These are phyloP conservation scores for Catharus bicknelli DNA, from an alignment of 2,113 vertebrate genomes.

Conservation along the genomic window DNA sequence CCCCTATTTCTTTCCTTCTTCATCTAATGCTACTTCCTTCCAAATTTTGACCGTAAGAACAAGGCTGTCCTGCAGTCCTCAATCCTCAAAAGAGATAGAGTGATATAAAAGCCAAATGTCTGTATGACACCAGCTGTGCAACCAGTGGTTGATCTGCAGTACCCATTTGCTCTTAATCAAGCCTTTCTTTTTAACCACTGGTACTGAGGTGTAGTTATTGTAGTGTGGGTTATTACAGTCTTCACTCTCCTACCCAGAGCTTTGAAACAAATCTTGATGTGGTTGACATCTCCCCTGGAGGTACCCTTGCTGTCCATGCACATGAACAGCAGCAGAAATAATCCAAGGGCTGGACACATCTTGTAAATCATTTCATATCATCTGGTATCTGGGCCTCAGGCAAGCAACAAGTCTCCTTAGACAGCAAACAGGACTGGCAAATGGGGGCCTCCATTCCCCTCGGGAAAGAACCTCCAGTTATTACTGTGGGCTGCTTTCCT, in stretches of 20 bases:
- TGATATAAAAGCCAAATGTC: neutral
- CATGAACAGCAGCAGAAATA: neutral
- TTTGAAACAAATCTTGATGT: neutral
- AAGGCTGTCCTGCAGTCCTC: neutral
- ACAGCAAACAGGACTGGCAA: neutral
- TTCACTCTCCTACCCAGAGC: neutral
- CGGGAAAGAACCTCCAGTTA: neutral
- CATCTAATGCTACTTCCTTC: neutral
- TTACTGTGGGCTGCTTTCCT: neutral
- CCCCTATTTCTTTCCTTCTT: neutral
- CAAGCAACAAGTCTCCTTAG: neutral
- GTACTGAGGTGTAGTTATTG: neutral
- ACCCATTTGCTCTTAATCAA: neutral
- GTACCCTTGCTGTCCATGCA: rapidly evolving
- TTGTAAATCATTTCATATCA: neutral
- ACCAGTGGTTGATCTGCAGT: neutral
- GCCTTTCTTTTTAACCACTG: neutral
- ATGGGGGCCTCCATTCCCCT: neutral
- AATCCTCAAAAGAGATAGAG: neutral
- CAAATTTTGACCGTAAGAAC: neutral
- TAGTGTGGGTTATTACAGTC: neutral
- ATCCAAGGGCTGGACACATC: neutral
- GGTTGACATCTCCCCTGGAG: neutral
- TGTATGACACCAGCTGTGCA: neutral
- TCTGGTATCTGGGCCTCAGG: neutral